Conservation (phyloP, 1,140 invertebrate genomes). For the Zaprionus vittiger region DNA sequence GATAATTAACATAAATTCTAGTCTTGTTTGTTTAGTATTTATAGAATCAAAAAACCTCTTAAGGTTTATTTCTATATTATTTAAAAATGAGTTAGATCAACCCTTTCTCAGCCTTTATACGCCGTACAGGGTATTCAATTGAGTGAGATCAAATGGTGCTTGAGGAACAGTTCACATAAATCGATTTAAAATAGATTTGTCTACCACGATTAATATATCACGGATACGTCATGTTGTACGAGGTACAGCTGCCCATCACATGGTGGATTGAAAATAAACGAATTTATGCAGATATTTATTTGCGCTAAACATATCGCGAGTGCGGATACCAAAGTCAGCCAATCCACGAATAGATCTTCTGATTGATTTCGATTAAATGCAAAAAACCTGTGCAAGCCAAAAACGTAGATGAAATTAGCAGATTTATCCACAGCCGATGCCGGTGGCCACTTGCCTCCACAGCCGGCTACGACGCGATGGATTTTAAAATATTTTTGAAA, state of each 20-base stretch:
- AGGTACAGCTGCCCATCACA: conserved; percentile 42
- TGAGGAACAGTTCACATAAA: conserved; percentile 40
- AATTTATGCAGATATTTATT: conserved; percentile 24
- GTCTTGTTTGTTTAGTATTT: background rate
- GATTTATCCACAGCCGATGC: conserved; percentile 27
- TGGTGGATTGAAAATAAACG: conserved; percentile 44
- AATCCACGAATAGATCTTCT: conserved; percentile 48
- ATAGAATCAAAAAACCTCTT: background rate
- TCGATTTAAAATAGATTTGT: conserved; percentile 68
- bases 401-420: conserved; percentile 64
- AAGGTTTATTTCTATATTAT: background rate
- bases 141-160: conserved; percentile 44
- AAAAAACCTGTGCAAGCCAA: conserved; percentile 20
- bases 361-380: conserved; percentile 64
- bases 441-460: conserved; percentile 10
- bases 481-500: conserved; percentile 42
- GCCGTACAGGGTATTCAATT: conserved; percentile 26
- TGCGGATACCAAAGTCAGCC: conserved; percentile 36
- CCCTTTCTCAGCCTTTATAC: background rate
- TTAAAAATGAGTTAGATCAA: background rate
- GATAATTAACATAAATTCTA: background rate
- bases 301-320: background rate
- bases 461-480: background rate
- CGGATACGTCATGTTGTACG: conserved; percentile 58
- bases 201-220: conserved; percentile 46